Evolutionary conservation across 2,797 vertebrate species (phyloP).

Genomic region (Orestias chungarensis): DNA sequence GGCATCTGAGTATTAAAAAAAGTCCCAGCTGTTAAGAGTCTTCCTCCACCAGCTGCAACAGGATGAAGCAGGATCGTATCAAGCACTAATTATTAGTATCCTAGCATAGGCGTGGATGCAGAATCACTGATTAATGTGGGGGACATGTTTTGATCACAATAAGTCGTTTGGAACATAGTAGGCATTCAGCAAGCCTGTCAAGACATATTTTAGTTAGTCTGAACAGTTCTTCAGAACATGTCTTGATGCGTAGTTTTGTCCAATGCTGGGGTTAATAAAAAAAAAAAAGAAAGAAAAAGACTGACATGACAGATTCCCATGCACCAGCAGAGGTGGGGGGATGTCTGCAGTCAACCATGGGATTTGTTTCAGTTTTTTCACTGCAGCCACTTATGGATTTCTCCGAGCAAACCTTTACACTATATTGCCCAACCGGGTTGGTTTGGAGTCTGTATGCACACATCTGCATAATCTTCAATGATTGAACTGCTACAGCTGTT

Average conservation of each 20-base stretch:
- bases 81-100: constrained; percentile 14
- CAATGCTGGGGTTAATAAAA: neutral
- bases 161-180: neutral
- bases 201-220: neutral
- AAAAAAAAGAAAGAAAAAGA: neutral
- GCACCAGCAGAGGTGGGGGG: neutral
- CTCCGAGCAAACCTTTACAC: neutral
- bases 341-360: neutral
- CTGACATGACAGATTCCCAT: neutral
- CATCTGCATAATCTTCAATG: constrained; percentile 2
- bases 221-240: neutral
- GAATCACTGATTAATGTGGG: neutral
- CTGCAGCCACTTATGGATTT: neutral
- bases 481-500: neutral
- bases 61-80: neutral
- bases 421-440: neutral
- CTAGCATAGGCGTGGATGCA: neutral
- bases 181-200: neutral
- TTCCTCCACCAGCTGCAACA: neutral
- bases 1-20: constrained; percentile 8
- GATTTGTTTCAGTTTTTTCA: neutral
- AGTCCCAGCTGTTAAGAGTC: neutral
- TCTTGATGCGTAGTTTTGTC: neutral
- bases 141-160: neutral
- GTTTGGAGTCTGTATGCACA: neutral